Conservation (phyloP, 2,113 vertebrate genomes). For the Eptesicus fuscus region DNA sequence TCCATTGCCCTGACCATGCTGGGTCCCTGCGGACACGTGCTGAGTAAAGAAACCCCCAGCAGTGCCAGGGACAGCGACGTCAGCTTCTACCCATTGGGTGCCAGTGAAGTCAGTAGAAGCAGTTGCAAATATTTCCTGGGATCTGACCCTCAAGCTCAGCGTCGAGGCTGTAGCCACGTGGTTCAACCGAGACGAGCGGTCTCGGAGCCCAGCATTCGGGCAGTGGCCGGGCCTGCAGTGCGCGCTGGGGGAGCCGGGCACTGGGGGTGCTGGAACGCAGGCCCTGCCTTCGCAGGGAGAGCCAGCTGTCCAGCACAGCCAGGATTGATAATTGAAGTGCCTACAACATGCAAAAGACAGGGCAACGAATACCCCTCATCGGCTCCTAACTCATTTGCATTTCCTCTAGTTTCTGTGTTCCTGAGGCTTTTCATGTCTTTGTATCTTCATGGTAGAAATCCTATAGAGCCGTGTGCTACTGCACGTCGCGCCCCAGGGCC, state of each 20-base stretch:
- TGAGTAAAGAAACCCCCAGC: not conserved
- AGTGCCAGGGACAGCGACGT: not conserved
- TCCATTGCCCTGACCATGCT: not conserved
- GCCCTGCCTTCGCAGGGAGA: not conserved
- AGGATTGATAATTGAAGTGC: not conserved
- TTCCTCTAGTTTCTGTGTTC: not conserved
- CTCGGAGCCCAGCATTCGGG: rapidly evolving
- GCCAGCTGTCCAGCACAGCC: not conserved
- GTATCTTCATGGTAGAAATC: not conserved
- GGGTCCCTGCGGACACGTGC: not conserved
- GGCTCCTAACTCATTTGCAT: not conserved
- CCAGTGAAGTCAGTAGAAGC: not conserved
- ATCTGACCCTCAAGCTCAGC: not conserved
- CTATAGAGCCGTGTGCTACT: rapidly evolving
- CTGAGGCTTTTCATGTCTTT: no score
- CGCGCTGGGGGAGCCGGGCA: rapidly evolving
- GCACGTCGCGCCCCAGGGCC: rapidly evolving
- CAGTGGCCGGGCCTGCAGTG: rapidly evolving
- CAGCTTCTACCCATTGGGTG: not conserved
- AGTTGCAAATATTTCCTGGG: not conserved
- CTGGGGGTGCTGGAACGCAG: rapidly evolving
- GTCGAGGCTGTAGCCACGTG: not conserved
- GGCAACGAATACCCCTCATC: not conserved
- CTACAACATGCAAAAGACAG: not conserved
- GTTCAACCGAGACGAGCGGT: not conserved